phyloP scores from a whole-genome alignment of 2,888 invertebrate species.

The Rhimphoctona megacephalus region DNA sequence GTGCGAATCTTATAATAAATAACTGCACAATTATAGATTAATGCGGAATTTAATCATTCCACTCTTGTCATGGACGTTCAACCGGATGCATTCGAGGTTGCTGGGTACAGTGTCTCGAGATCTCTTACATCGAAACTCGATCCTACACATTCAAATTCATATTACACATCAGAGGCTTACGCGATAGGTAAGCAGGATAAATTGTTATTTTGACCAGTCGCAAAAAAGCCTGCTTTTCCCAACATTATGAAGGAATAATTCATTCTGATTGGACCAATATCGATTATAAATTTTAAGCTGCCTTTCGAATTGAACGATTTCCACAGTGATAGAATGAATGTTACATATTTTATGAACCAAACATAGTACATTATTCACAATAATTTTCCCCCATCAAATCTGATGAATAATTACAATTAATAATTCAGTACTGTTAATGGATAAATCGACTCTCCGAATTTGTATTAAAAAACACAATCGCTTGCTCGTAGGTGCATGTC shows the following conservation, averaged over 20 bases:
- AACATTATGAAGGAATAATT: not conserved
- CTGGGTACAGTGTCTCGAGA: conserved; percentile 78
- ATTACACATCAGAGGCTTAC: conserved; percentile 72
- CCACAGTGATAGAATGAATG: not conserved
- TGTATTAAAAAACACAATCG: conserved; percentile 38
- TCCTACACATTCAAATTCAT: conserved; percentile 72
- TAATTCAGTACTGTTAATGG: not conserved
- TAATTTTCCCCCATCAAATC: too few species aligned
- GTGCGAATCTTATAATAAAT: conserved; percentile 8
- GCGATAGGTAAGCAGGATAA: conserved; percentile 75
- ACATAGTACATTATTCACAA: too few species aligned
- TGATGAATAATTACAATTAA: too few species aligned
- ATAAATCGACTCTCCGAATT: not conserved
- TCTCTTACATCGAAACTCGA: conserved; percentile 75
- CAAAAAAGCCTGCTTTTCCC: not conserved
- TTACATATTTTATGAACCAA: not conserved
- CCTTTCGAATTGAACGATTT: not conserved
- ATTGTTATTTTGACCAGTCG: not conserved
- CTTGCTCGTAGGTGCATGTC: conserved; percentile 81
- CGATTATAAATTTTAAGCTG: not conserved
- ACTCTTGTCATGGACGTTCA: conserved; percentile 77
- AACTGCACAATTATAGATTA: conserved; percentile 74
- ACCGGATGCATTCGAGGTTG: conserved; percentile 77
- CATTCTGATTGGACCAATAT: not conserved
- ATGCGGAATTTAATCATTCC: conserved; percentile 72